A percentile compares a stretch with the other conserved stretches of the same genome.
phyloP scores from a whole-genome alignment of 2,113 vertebrate species.

The Nycticryphes semicollaris region DNA sequence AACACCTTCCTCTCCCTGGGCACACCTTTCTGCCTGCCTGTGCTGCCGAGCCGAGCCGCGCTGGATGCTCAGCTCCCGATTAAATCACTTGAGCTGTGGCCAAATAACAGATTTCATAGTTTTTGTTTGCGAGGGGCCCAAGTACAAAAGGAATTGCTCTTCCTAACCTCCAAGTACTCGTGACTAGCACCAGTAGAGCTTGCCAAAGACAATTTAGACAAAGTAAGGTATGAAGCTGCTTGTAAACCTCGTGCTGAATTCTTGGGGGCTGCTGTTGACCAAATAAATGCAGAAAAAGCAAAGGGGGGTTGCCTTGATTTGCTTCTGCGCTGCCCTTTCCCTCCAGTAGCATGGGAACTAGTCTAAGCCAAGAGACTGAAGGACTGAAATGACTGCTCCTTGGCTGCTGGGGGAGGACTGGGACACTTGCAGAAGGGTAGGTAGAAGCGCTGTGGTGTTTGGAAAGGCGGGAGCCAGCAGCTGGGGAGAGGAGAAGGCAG shows the following conservation, averaged over 20 bases:
- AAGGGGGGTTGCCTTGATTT: rapidly evolving
- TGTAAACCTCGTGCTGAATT: not conserved
- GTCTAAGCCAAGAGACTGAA: not conserved
- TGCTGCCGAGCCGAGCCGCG: not conserved
- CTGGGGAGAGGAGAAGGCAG: not conserved
- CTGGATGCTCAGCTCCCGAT: not conserved
- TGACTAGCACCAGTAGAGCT: not conserved
- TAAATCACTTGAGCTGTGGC: not conserved
- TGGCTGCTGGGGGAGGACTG: not conserved
- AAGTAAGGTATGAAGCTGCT: not conserved
- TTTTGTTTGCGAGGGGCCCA: not conserved
- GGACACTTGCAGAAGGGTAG: not conserved
- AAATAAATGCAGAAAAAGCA: not conserved
- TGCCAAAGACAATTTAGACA: not conserved
- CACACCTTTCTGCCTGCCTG: not conserved
- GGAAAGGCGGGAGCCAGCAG: not conserved
- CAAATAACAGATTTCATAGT: not conserved
- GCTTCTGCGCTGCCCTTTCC: not conserved
- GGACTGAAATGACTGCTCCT: not conserved
- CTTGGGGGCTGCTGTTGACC: not conserved
- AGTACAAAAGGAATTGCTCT: not conserved
- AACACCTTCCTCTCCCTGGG: not conserved
- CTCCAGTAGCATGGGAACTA: not conserved
- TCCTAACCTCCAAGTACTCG: not conserved
- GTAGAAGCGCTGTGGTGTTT: not conserved